A percentile compares a stretch with the other conserved stretches of the same genome.
These are phyloP conservation scores for Sphaerolaimus hirsutus DNA, from an alignment of 2,888 invertebrate genomes.

Conservation along the genomic window DNA sequence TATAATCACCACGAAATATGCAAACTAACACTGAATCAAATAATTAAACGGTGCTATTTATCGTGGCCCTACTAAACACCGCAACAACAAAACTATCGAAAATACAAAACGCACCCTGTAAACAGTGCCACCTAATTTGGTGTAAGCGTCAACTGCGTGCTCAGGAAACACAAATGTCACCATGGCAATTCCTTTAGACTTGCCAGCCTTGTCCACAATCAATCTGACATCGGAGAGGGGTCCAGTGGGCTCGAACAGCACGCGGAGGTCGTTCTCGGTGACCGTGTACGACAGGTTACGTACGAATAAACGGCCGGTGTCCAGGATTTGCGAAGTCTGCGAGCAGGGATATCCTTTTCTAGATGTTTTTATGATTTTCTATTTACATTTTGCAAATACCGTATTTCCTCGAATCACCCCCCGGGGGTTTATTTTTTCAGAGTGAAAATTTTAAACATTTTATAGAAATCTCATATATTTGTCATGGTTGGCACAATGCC, in stretches of 20 bases:
- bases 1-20: no score
- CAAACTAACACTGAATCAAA: no score
- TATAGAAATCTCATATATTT: no score
- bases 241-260: slow-evolving; percentile 48
- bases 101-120: slow-evolving; percentile 39
- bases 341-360: background rate
- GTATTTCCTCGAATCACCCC: no score
- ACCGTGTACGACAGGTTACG: slow-evolving; percentile 65
- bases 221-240: slow-evolving; percentile 61
- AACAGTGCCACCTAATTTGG: slow-evolving; percentile 62
- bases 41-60: no score
- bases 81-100: no score
- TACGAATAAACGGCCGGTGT: slow-evolving; percentile 68
- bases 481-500: no score
- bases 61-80: no score
- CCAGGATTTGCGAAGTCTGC: slow-evolving; percentile 5
- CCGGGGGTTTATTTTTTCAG: no score
- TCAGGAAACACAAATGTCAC: slow-evolving; percentile 80
- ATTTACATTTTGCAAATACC: no score
- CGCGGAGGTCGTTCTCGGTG: slow-evolving; percentile 57
- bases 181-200: slow-evolving; percentile 71
- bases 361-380: background rate
- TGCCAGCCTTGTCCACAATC: slow-evolving; percentile 57
- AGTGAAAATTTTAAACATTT: no score
- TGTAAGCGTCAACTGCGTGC: slow-evolving; percentile 66